phyloP scores from a whole-genome alignment of 1,140 invertebrate species.

The Babylonia areolata region DNA sequence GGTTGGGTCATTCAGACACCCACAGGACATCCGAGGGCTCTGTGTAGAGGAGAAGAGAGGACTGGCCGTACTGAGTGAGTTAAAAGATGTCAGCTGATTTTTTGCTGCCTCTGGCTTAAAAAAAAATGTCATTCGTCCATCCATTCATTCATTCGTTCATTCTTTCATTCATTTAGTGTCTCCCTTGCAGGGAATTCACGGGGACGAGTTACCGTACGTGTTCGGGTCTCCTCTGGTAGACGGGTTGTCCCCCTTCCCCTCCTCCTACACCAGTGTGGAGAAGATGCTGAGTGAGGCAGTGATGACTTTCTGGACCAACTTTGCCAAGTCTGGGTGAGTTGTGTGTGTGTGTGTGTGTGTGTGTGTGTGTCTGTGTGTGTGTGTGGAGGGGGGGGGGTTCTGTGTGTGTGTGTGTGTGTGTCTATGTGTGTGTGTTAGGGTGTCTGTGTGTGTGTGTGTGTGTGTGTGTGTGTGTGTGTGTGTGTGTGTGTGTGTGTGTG shows the following conservation, averaged over 20 bases:
- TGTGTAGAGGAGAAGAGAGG: too few relatives aligned
- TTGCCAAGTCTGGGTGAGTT: conserved; percentile 96
- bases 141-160: too few relatives aligned
- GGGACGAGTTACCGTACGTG: conserved; percentile 94
- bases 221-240: conserved; percentile 91
- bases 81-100: too few relatives aligned
- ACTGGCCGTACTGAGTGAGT: too few relatives aligned
- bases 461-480: neutral
- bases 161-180: neutral
- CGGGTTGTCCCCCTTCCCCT: conserved; percentile 87
- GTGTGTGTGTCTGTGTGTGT: neutral
- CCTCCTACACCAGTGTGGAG: conserved; percentile 93
- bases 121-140: too few relatives aligned
- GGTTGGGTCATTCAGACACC: too few relatives aligned
- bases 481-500: neutral
- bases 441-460: neutral
- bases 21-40: too few relatives aligned
- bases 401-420: neutral
- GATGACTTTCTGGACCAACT: conserved; percentile 96
- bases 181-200: conserved; percentile 81
- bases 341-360: neutral
- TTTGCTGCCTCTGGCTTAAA: too few relatives aligned
- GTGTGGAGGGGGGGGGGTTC: too few relatives aligned
- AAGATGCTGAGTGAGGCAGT: conserved; percentile 91
- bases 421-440: neutral